These are phyloP conservation scores for Spizella passerina DNA, from an alignment of 2,797 vertebrate species.

Conservation along the genomic window DNA sequence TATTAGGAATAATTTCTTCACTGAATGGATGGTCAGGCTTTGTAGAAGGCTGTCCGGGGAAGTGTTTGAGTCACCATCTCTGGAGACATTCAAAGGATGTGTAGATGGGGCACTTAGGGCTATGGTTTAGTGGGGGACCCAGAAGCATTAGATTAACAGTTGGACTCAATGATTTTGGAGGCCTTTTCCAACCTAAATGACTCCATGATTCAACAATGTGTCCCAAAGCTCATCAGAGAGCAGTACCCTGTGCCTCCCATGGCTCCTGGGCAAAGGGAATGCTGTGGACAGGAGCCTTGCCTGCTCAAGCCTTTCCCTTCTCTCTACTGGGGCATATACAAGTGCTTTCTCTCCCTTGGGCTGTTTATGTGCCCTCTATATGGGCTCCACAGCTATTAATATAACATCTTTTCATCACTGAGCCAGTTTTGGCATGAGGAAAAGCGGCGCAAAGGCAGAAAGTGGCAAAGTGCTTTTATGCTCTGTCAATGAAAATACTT, in stretches of 20 bases:
- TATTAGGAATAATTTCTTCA: neutral
- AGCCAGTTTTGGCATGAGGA: neutral
- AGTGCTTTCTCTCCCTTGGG: neutral
- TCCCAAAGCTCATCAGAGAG: neutral
- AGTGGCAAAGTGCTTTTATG: neutral
- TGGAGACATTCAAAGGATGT: neutral
- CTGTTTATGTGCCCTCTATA: neutral
- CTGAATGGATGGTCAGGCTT: neutral
- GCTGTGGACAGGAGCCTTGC: neutral
- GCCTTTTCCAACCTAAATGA: neutral
- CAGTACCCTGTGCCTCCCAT: fast-evolving
- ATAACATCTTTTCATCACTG: neutral
- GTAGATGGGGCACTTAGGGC: neutral
- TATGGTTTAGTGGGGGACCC: neutral
- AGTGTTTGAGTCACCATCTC: neutral
- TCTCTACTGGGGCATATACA: neutral
- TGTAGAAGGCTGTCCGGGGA: neutral
- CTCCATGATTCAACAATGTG: neutral
- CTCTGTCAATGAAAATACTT: neutral
- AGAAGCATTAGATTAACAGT: neutral
- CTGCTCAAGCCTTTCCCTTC: neutral
- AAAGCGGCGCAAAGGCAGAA: neutral
- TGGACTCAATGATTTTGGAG: neutral
- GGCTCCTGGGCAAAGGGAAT: neutral
- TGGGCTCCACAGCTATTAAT: neutral